Base-by-base conservation (phyloP, 2,888 invertebrate species). In the Periphyllus acericola region DNA sequence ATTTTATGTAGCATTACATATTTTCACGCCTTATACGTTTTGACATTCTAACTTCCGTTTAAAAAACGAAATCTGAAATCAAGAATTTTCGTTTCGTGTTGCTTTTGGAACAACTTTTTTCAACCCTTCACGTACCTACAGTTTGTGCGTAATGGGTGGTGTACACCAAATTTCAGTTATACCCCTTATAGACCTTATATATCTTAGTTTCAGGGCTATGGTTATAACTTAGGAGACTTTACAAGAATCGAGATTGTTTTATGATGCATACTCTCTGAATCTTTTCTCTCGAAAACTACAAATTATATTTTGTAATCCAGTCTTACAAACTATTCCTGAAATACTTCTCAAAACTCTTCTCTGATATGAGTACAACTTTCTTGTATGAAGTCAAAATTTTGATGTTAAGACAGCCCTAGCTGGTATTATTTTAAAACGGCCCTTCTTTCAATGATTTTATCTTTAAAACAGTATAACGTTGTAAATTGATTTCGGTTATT, bases 301-400 rank as follows among this genome's bases (percentile, higher is more conserved):
- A 8, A 68, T 29, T 29, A 29, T 68, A 11, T 29, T 68, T 29
- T n/a, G 68, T 11, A 29, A 68, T 29, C 0, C 25, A 29, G 6
- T 68, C 1, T 68, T n/a, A n/a, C n/a, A 68, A 68, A 68, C 68
- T 68, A 68, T 68, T 68, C 29, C n/a, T 5, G 29, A 29, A 68
- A 68, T 68, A 68, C 68, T 68, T 68, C 68, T 68, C n/a, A 11
- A 29, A 68, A n/a, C n/a, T 68, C n/a, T 68, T 68, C 29, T 68
- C 9, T 11, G 8, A n/a, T 68, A 66, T 25, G 29, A n/a, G 9
- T 68, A n/a, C 11, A 11, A n/a, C 0, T 25, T 29, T 29, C 8
- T 29, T 11, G 29, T 68, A 68, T 68, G 2, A 21, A 68, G 29
- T n/a, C 11, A 0, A 68, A 6, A 29, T 68, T 29, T 68, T 3